A percentile compares a stretch with the other conserved stretches of the same genome.
Evolutionary conservation across 2,888 invertebrate species (phyloP).

Genomic region (Zeuzera pyrina): DNA sequence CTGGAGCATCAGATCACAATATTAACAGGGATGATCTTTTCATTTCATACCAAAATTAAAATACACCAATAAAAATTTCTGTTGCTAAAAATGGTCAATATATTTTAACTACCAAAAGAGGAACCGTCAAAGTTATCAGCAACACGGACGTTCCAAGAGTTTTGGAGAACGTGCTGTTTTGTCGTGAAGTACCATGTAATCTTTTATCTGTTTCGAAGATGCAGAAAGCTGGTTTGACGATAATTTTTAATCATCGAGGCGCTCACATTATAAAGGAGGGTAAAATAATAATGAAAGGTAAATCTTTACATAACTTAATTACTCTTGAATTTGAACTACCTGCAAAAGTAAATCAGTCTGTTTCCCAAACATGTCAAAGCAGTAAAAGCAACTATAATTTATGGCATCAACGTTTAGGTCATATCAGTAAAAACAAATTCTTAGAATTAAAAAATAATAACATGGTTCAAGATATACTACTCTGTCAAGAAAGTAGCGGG

Average conservation of each 20-base stretch:
- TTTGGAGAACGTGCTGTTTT: not conserved
- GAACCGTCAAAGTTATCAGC: too few relatives aligned
- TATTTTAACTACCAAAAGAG: not conserved
- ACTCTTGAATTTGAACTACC: not conserved
- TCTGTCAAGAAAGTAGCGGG: too few relatives aligned
- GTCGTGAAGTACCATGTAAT: not conserved
- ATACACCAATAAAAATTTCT: too few relatives aligned
- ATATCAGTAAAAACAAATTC: not conserved
- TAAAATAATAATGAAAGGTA: not conserved
- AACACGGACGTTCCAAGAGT: not conserved
- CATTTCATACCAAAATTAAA: too few relatives aligned
- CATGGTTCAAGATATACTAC: too few relatives aligned
- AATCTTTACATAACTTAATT: not conserved
- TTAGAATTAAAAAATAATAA: not conserved
- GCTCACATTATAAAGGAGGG: too few relatives aligned
- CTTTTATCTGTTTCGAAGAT: not conserved
- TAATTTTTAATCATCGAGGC: not conserved
- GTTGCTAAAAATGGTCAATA: not conserved
- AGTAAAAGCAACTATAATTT: not conserved
- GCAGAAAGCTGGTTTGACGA: not conserved
- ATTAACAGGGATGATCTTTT: not conserved
- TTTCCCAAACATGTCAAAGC: too few relatives aligned
- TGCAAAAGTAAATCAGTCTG: not conserved
- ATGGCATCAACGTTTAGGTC: not conserved
- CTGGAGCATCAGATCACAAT: not conserved